A percentile compares a stretch with the other conserved stretches of the same genome.
Conservation (phyloP, 2,888 invertebrate genomes). For the Chloroclystis v-ata region DNA sequence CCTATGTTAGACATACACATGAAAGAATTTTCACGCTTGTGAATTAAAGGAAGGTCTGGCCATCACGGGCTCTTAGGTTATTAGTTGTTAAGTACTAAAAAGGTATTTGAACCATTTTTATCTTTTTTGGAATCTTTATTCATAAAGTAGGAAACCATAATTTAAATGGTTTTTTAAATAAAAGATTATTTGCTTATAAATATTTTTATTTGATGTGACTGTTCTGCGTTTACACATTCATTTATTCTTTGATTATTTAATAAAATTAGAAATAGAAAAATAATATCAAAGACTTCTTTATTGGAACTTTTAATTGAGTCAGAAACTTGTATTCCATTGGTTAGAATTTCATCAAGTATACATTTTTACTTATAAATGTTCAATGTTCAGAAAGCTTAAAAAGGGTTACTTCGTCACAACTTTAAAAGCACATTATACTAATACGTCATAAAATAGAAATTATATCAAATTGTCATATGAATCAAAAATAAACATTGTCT, state of each 20-base stretch:
- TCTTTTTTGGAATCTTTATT: conserved; percentile 21
- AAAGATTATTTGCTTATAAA: conserved; percentile 70
- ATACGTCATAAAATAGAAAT: conserved; percentile 35
- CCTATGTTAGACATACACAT: too few species aligned
- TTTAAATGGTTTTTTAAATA: conserved; percentile 32
- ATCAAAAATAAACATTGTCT: conserved; percentile 54
- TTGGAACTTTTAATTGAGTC: conserved; percentile 69
- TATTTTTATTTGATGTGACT: conserved; percentile 75
- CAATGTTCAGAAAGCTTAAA: conserved; percentile 31
- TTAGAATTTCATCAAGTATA: conserved; percentile 22
- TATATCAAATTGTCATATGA: conserved; percentile 51
- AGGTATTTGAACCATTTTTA: conserved; percentile 12
- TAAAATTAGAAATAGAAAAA: conserved; percentile 78
- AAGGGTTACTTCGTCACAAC: conserved; percentile 36
- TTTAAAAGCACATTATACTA: conserved; percentile 49
- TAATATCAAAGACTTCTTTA: conserved; percentile 74
- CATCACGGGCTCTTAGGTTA: neutral
- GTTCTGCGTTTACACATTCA: conserved; percentile 70
- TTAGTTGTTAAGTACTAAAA: neutral
- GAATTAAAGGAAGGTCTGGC: too few species aligned
- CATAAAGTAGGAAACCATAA: neutral
- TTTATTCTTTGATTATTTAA: conserved; percentile 68
- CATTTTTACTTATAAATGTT: conserved; percentile 24
- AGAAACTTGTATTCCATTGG: conserved; percentile 23
- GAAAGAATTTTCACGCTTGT: too few species aligned